phyloP scores from a whole-genome alignment of 37 sponge, comb jelly and placozoan genomes.

The Chondrosia reniformis region DNA sequence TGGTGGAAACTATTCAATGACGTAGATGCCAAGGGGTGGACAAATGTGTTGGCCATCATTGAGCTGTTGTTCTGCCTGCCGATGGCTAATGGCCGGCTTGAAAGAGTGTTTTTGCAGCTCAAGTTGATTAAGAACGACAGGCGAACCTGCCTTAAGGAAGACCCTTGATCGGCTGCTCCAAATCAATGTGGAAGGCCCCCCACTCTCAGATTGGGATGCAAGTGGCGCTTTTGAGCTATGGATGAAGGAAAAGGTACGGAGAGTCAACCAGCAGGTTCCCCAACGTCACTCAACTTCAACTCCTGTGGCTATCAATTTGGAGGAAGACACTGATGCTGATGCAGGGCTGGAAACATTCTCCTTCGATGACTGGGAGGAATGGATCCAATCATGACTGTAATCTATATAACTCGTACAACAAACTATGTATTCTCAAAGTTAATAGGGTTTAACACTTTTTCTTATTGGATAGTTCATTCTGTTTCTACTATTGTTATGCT shows the following conservation, averaged over 20 bases:
- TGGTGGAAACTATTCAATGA: slow-evolving; percentile 67
- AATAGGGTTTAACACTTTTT: too few species aligned
- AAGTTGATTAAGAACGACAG: slow-evolving; percentile 48
- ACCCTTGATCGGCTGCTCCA: slow-evolving; percentile 47
- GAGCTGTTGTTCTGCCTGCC: slow-evolving; percentile 58
- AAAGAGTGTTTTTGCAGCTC: slow-evolving; percentile 51
- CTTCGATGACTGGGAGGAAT: slow-evolving; percentile 34
- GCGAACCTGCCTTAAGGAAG: slow-evolving; percentile 31
- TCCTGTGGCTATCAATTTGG: neutral
- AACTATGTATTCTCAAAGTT: too few species aligned
- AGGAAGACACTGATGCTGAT: neutral
- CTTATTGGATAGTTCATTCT: too few species aligned
- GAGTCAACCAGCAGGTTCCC: slow-evolving; percentile 16
- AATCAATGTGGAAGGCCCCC: slow-evolving; percentile 51
- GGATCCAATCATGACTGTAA: too few species aligned
- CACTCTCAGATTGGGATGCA: slow-evolving; percentile 53
- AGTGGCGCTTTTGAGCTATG: slow-evolving; percentile 52
- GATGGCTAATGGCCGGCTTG: slow-evolving; percentile 54
- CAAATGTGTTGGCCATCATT: slow-evolving; percentile 33
- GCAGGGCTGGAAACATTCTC: slow-evolving; percentile 16
- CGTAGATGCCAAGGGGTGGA: slow-evolving; percentile 43
- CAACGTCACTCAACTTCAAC: neutral
- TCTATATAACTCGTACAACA: too few species aligned
- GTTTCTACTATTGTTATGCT: too few species aligned
- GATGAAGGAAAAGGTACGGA: slow-evolving; percentile 38